Conservation (phyloP, 2,888 invertebrate genomes). For the Lithophane socia region DNA sequence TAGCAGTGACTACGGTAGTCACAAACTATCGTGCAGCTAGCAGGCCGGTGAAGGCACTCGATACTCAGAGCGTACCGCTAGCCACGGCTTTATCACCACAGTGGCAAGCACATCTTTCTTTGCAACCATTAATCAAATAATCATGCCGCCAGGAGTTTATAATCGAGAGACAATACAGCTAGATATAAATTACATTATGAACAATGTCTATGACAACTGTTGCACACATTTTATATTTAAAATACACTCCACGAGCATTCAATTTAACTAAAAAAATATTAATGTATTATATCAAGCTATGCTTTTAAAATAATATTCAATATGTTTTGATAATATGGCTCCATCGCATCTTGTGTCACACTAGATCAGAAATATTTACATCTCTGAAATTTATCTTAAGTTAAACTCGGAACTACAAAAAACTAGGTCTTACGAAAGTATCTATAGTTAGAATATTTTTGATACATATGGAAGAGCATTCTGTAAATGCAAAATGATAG, state of each 20-base stretch:
- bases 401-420: conserved; percentile 63
- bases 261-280: conserved; percentile 64
- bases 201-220: conserved; percentile 66
- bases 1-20: conserved; percentile 22
- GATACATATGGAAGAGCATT: conserved; percentile 68
- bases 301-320: conserved; percentile 67
- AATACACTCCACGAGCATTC: conserved; percentile 66
- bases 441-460: conserved; percentile 59
- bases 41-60: conserved; percentile 12
- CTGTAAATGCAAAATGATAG: conserved; percentile 58
- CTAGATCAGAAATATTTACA: conserved; percentile 57
- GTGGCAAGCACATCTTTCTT: conserved; percentile 38
- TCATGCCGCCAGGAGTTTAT: conserved; percentile 64
- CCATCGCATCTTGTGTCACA: conserved; percentile 59
- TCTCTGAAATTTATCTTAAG: conserved; percentile 57
- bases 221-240: conserved; percentile 58
- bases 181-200: conserved; percentile 67
- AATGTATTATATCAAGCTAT: conserved; percentile 66
- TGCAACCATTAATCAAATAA: conserved; percentile 49
- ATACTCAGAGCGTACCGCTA: conserved; percentile 15
- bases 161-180: conserved; percentile 56
- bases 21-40: conserved; percentile 26
- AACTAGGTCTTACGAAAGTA: conserved; percentile 61
- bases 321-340: conserved; percentile 68
- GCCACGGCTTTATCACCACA: conserved; percentile 23